These are phyloP conservation scores for Psilopogon haemacephalus DNA, from an alignment of 2,113 vertebrate species.

Conservation along the genomic window DNA sequence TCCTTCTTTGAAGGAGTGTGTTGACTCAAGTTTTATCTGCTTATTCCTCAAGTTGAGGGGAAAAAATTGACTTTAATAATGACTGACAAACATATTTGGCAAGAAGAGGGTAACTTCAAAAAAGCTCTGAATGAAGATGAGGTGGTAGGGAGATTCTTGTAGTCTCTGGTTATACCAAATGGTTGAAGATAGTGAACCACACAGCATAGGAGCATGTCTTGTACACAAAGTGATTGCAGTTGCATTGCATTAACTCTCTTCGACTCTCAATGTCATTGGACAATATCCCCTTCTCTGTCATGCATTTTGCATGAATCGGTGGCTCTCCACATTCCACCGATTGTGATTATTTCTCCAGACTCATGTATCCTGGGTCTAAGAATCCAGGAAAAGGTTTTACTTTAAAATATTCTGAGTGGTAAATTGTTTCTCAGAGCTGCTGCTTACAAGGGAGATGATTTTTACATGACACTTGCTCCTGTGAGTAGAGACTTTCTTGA, in stretches of 20 bases:
- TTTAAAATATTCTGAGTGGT: neutral
- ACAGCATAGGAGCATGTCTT: neutral
- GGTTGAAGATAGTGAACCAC: neutral
- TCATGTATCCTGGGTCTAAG: neutral
- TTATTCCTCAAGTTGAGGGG: neutral
- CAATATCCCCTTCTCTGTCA: neutral
- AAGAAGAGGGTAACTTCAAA: neutral
- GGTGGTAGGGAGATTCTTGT: neutral
- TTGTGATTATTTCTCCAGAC: neutral
- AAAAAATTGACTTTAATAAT: neutral
- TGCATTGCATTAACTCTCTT: rapidly evolving
- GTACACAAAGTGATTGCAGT: neutral
- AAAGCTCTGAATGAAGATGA: neutral
- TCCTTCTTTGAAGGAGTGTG: neutral
- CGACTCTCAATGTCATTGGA: neutral
- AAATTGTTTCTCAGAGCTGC: neutral
- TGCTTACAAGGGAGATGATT: neutral
- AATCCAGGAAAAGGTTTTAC: neutral
- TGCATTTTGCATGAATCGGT: neutral
- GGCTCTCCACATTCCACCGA: neutral
- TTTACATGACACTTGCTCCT: neutral
- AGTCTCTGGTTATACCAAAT: neutral
- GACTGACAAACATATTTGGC: neutral
- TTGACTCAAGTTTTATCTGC: neutral
- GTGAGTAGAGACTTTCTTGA: neutral